A percentile compares a stretch with the other conserved stretches of the same genome.
These are phyloP conservation scores for Liasis olivaceus DNA, from an alignment of 2,797 vertebrate species.

Conservation along the genomic window DNA sequence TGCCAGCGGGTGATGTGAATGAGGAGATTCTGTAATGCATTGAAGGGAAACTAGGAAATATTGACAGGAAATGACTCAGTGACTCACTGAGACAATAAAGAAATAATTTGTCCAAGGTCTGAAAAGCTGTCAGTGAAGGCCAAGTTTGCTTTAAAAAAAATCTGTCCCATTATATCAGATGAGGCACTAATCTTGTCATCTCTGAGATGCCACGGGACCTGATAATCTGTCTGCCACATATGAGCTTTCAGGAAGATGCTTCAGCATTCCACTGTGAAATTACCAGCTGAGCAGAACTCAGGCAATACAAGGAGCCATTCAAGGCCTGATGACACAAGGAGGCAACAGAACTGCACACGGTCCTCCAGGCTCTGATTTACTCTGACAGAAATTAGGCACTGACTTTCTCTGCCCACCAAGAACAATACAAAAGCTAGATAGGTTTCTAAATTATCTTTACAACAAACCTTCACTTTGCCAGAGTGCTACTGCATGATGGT, in stretches of 20 bases:
- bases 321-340: background rate
- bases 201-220: background rate
- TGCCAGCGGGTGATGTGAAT: constrained; percentile 7
- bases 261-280: background rate
- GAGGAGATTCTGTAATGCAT: background rate
- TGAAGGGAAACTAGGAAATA: constrained; percentile 40
- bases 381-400: background rate
- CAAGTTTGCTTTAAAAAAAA: background rate
- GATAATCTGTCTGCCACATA: background rate
- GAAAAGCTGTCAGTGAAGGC: background rate
- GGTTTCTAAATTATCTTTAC: background rate
- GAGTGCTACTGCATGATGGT: background rate
- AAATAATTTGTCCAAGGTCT: background rate
- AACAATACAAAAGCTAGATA: background rate
- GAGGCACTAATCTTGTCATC: background rate
- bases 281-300: background rate
- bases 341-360: background rate
- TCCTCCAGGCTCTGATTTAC: background rate
- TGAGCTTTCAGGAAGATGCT: background rate
- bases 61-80: constrained; percentile 8
- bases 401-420: background rate
- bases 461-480: background rate
- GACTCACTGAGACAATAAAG: constrained; percentile 27
- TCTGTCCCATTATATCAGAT: background rate
- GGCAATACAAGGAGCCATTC: background rate